Conservation (phyloP, 2,113 vertebrate species). For the Mus pahari region DNA sequence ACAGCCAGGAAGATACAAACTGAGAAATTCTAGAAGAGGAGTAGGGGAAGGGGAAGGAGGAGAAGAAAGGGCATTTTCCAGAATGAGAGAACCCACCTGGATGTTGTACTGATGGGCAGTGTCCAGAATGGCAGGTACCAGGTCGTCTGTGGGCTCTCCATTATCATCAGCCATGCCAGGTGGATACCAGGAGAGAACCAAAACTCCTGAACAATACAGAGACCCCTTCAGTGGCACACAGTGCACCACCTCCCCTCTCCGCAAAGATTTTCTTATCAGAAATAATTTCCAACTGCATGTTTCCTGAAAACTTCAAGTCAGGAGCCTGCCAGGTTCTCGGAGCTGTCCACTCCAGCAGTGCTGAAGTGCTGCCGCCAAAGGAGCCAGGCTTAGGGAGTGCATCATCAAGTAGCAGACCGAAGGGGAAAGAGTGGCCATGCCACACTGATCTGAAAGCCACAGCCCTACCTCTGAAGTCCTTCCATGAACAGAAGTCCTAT, state of each 20-base stretch:
- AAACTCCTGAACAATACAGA: slow-evolving; percentile 87
- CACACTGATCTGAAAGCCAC: slow-evolving; percentile 29
- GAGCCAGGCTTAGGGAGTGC: not conserved
- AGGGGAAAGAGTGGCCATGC: not conserved
- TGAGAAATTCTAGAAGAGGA: not conserved
- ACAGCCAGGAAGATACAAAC: not conserved
- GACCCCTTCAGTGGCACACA: slow-evolving; percentile 34
- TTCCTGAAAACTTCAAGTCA: slow-evolving; percentile 31
- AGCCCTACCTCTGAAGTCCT: not conserved
- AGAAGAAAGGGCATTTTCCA: not conserved
- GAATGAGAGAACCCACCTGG: slow-evolving; percentile 87
- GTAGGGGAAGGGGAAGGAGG: not conserved
- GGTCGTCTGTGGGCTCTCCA: slow-evolving; percentile 92
- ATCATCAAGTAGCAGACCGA: slow-evolving; percentile 14
- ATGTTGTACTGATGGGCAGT: slow-evolving; percentile 92
- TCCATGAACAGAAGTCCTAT: not conserved
- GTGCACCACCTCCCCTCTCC: not conserved
- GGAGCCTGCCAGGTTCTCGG: slow-evolving; percentile 29
- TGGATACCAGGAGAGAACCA: slow-evolving; percentile 95
- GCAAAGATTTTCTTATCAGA: not conserved
- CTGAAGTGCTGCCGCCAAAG: slow-evolving; percentile 54
- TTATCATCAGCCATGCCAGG: slow-evolving; percentile 92
- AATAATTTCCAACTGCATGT: not conserved
- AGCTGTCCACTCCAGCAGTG: slow-evolving; percentile 75
- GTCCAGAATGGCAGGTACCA: slow-evolving; percentile 92